Base-by-base conservation (phyloP, 2,797 vertebrate species). In the Urosaurus nigricauda region DNA sequence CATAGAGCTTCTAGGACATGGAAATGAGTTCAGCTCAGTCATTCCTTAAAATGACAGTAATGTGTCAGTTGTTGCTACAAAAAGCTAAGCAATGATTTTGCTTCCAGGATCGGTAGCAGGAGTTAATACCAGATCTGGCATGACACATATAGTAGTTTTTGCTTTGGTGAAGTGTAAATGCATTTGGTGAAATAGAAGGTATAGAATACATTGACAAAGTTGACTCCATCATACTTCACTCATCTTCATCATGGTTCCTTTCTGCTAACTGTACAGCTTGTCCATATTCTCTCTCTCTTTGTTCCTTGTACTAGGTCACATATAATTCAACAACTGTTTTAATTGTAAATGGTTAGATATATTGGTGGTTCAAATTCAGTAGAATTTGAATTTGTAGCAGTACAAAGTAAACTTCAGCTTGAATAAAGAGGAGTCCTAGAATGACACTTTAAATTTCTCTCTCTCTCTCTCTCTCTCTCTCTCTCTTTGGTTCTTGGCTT, bases 361-460 rank as follows among this genome's bases (percentile, higher is more conserved):
- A 17, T 21, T 47, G 79, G 17, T 56, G 16, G 19, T 58, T 81
- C 11, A 83, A n/a, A 32, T 24, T 83, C 21, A 79, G 60, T 60
- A 86, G n/a, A n/a, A n/a, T n/a, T n/a, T n/a, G n/a, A n/a, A n/a
- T n/a, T n/a, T n/a, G n/a, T n/a, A 35, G 53, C 14, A 58, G 12
- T 5, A 29, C 35, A 5, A 60, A 8, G 26, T 43, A 47, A 43
- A 47, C 26, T 26, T 58, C 47, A 32, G 6, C 24, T 4, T 56
- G 43, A 35, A 2, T 79, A 29, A n/a, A 35, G 63, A 79, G 5
- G 11, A 63, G 78, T 7, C 37, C 0, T 0, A 0, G 92, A 88
- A 93, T 86, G 90, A 93, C 86, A 85, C 79, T 94, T 95, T 94
- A 92, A 95, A 80, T 77, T 89, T 92, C 92, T 94, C 37, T 37